These are phyloP conservation scores for Paracyprichromis sp. DNA, from an alignment of 2,113 vertebrate species.

Conservation along the genomic window DNA sequence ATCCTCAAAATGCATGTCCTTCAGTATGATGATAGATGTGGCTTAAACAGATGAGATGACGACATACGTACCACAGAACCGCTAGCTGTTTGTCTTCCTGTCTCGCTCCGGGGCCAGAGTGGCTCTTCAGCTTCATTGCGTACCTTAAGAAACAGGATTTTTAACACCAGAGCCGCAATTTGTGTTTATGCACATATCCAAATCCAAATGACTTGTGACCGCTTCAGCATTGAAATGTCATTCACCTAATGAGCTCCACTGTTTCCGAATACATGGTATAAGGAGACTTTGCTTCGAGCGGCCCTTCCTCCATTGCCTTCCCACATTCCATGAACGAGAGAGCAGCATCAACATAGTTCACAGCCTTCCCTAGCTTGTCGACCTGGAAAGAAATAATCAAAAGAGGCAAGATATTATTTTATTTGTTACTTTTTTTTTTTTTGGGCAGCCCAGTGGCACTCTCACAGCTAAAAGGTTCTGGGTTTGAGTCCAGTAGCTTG, in stretches of 20 bases:
- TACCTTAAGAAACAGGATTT: conserved; percentile 75
- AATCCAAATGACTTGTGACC: neutral
- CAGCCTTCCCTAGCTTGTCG: conserved; percentile 94
- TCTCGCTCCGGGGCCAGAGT: conserved; percentile 83
- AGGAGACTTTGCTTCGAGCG: conserved; percentile 94
- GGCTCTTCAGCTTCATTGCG: conserved; percentile 95
- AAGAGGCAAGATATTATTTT: neutral
- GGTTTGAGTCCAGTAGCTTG: neutral
- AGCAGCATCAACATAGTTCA: conserved; percentile 94
- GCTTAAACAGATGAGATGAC: conserved; percentile 10
- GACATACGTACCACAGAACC: conserved; percentile 85
- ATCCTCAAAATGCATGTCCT: neutral
- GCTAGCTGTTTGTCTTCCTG: conserved; percentile 95
- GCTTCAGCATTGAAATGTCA: neutral
- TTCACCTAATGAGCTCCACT: conserved; percentile 93
- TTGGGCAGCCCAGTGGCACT: neutral
- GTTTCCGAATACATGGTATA: conserved; percentile 98
- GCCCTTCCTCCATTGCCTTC: conserved; percentile 96
- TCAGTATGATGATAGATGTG: neutral
- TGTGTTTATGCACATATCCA: neutral
- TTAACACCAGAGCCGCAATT: neutral
- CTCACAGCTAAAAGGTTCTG: neutral
- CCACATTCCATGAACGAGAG: conserved; percentile 97
- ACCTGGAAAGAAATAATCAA: conserved; percentile 67
- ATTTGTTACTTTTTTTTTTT: neutral